Percentiles rank a stretch among this genome's conserved stretches.
phyloP scores from a whole-genome alignment of 2,113 vertebrate genomes.

The Porphyrio hochstetteri region DNA sequence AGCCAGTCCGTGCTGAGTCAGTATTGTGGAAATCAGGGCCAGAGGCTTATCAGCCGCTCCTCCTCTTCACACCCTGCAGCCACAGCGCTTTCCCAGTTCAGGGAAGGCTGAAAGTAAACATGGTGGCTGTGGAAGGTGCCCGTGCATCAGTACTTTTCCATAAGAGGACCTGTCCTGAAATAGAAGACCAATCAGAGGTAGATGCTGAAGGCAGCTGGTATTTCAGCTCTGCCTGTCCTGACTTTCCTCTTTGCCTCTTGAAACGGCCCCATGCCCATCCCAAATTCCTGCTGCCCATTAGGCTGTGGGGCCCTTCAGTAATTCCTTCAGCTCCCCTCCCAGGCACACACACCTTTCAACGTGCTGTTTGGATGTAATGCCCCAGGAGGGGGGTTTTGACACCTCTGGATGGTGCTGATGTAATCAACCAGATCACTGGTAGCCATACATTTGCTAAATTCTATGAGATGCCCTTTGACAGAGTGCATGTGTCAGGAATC shows the following conservation, averaged over 20 bases:
- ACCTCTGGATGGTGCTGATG: background rate
- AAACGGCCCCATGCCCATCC: background rate
- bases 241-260: background rate
- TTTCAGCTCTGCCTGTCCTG: background rate
- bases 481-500: background rate
- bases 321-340: background rate
- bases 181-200: background rate
- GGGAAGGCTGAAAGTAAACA: slow-evolving; percentile 10
- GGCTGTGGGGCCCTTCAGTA: background rate
- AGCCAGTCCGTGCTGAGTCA: background rate
- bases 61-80: background rate
- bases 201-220: background rate
- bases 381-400: background rate
- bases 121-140: background rate
- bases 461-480: background rate
- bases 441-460: background rate
- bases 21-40: background rate
- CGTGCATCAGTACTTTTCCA: background rate
- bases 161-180: background rate
- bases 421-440: background rate
- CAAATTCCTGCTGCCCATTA: background rate
- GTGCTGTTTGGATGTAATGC: background rate
- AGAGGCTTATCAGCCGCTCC: slow-evolving; percentile 4
- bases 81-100: background rate
- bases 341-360: background rate